Base-by-base conservation (phyloP, 2,888 invertebrate species). In the Latrodectus elegans region DNA sequence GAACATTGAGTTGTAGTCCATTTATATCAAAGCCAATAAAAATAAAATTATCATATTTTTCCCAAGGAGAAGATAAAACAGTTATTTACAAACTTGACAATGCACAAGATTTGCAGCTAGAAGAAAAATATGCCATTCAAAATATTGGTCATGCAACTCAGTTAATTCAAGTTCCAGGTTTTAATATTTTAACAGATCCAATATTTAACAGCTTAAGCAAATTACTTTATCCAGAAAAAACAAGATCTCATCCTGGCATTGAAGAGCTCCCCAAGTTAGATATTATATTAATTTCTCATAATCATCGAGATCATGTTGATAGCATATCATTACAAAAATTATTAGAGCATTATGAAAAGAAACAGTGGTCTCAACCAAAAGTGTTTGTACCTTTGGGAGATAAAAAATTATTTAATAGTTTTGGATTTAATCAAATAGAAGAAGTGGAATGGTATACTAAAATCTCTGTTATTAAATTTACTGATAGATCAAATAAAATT, bases 361-460 rank as follows among this genome's bases (percentile, higher is more conserved):
- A 79, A 14, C 26, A 64, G 0, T 85, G 80, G 80, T 8, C 60
- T 26, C 51, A 70, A 17, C 85, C 85, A 9, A 4, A 55, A 17
- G 80, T 80, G 9, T 80, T 85, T 70, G 85, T 85, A 10, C 85
- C 85, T 4, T 70, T 79, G 70, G 85, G 85, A 4, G 85, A 85
- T 14, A 80, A 80, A 75, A 85, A 70, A 49, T 71, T 85, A 38
- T 26, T 85, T 60, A n/a, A 85, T n/a, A 64, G 71, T 64, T 75
- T 74, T 75, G 85, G 85, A n/a, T 85, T 75, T 71, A 8, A 70
- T 1, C 4, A 70, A 15, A 71, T 80, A 15, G 71, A 70, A 78
- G 85, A 85, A 75, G 85, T 85, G 12, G 85, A 85, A 17, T 85
- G 85, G 85, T 85, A 68, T 70, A 80, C 85, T 17, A 85, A 85